Percentiles rank a stretch among this genome's conserved stretches.
Conservation (phyloP, 2,888 invertebrate genomes). For the Nemotelus pantherinus region DNA sequence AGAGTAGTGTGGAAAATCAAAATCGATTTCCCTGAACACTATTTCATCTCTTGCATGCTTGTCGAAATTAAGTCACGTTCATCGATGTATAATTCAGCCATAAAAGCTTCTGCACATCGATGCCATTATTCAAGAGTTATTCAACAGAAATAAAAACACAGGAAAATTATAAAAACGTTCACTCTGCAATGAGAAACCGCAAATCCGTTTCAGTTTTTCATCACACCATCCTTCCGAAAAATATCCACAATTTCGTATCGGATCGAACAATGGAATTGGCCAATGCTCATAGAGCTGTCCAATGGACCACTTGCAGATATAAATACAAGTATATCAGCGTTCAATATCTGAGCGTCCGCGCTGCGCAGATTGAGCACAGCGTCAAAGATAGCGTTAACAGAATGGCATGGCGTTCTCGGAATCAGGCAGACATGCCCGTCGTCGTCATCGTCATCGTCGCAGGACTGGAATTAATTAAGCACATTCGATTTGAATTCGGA, state of each 20-base stretch:
- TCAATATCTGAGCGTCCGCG: constrained; percentile 24
- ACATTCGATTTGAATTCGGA: constrained; percentile 44
- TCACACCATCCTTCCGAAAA: neutral
- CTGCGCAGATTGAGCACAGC: constrained; percentile 1
- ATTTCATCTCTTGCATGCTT: too few species aligned
- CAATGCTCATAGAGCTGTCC: constrained; percentile 19
- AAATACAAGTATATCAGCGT: neutral
- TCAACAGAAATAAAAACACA: too few species aligned
- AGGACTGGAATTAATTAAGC: constrained; percentile 40
- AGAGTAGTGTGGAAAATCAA: too few species aligned
- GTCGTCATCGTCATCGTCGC: neutral
- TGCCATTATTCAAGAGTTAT: too few species aligned
- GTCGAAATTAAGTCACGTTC: too few species aligned
- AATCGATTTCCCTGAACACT: too few species aligned
- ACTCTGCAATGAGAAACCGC: neutral
- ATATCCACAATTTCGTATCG: neutral
- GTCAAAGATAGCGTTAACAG: constrained; percentile 2
- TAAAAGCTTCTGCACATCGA: too few species aligned
- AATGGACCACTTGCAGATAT: constrained; percentile 4
- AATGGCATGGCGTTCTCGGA: constrained; percentile 35
- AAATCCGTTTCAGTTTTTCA: constrained; percentile 14
- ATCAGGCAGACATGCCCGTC: constrained; percentile 26
- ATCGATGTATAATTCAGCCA: too few species aligned
- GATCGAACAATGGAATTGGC: constrained; percentile 7
- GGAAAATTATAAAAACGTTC: neutral